A percentile compares a stretch with the other conserved stretches of the same genome.
phyloP scores from a whole-genome alignment of 2,888 invertebrate species.

The Diabrotica balteata region DNA sequence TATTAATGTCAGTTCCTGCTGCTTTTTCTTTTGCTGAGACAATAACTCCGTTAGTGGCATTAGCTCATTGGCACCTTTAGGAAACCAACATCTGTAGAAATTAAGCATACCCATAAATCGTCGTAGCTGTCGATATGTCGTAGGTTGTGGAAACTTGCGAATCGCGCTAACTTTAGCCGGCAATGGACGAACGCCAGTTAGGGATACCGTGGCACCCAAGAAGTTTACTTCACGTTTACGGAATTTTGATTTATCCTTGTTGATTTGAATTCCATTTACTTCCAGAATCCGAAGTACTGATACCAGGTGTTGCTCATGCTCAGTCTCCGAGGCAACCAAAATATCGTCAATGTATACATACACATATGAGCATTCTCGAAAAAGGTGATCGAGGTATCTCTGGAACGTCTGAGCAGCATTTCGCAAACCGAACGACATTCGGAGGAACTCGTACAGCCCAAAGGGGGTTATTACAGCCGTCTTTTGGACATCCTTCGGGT shows the following conservation, averaged over 20 bases:
- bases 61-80: slow-evolving; percentile 26
- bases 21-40: too few relatives aligned
- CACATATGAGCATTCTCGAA: slow-evolving; percentile 17
- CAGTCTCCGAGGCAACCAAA: too few relatives aligned
- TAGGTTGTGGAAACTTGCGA: slow-evolving; percentile 13
- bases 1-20: too few relatives aligned
- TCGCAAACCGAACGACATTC: slow-evolving; percentile 25
- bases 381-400: slow-evolving; percentile 24
- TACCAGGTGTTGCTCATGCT: too few relatives aligned
- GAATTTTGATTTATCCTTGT: too few relatives aligned
- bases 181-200: slow-evolving; percentile 4
- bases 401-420: slow-evolving; percentile 29
- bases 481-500: too few relatives aligned
- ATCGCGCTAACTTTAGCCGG: too few relatives aligned
- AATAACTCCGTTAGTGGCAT: too few relatives aligned
- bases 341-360: slow-evolving; percentile 26
- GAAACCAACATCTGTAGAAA: slow-evolving; percentile 34
- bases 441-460: too few relatives aligned
- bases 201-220: slow-evolving; percentile 11
- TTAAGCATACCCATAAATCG: slow-evolving; percentile 39
- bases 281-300: too few relatives aligned
- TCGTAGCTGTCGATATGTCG: slow-evolving; percentile 19
- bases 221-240: slow-evolving; percentile 16
- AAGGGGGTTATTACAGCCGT: too few relatives aligned
- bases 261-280: too few relatives aligned